phyloP scores from a whole-genome alignment of 2,888 invertebrate genomes.

The Seira sanloemensis region DNA sequence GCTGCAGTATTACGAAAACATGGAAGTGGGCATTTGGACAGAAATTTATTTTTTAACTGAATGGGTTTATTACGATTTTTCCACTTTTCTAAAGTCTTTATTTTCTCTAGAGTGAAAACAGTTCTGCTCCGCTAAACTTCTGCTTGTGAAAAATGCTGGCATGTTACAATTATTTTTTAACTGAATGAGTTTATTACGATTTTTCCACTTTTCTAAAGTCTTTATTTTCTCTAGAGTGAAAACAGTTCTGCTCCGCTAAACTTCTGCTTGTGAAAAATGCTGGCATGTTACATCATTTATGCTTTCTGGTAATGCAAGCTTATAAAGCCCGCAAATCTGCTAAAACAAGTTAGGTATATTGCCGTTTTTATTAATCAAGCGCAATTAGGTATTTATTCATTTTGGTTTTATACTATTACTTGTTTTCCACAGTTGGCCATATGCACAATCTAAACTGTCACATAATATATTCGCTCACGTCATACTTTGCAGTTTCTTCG shows the following conservation, averaged over 20 bases:
- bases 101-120: constrained; percentile 48
- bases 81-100: constrained; percentile 1
- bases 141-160: too few relatives aligned
- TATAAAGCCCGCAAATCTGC: too few relatives aligned
- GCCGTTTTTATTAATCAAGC: too few relatives aligned
- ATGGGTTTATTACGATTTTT: neutral
- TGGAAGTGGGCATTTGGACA: constrained; percentile 28
- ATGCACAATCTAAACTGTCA: too few relatives aligned
- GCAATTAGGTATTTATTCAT: too few relatives aligned
- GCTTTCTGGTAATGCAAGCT: constrained; percentile 35
- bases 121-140: too few relatives aligned
- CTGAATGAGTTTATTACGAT: neutral
- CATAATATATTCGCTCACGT: too few relatives aligned
- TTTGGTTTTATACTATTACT: too few relatives aligned
- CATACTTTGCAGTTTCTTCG: too few relatives aligned
- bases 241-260: constrained; percentile 54
- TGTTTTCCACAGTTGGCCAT: too few relatives aligned
- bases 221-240: constrained; percentile 41
- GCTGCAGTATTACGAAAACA: neutral
- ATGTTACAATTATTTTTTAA: constrained; percentile 5
- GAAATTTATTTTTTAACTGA: constrained; percentile 23
- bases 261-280: constrained; percentile 26
- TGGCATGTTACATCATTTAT: constrained; percentile 53
- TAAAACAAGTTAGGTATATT: too few relatives aligned
- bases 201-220: neutral